Conservation (phyloP, 2,797 vertebrate genomes). For the Manis crassicaudata region DNA sequence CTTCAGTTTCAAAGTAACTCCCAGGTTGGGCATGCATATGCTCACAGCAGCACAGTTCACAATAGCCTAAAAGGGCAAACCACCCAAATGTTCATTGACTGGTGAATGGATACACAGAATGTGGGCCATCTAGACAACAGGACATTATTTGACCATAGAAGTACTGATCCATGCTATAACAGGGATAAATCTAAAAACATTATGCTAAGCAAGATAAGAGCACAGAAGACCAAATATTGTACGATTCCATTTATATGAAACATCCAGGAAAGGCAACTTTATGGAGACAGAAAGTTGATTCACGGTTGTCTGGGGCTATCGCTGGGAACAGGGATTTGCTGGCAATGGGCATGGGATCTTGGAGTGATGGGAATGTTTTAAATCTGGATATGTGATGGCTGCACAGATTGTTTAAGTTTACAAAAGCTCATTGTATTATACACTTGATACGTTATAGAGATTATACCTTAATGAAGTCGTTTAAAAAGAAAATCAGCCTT, state of each 20-base stretch:
- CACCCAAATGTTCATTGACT: accelerated
- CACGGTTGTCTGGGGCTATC: background rate
- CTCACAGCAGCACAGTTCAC: accelerated
- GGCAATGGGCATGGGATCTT: background rate
- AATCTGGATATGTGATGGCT: background rate
- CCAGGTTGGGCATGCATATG: accelerated
- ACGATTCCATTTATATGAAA: background rate
- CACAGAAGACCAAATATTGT: background rate
- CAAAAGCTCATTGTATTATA: background rate
- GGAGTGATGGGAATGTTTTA: background rate
- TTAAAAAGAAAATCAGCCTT: background rate
- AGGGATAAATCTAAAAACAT: background rate
- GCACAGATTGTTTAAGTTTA: background rate
- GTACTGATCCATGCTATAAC: accelerated
- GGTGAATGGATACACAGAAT: background rate
- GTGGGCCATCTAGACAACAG: accelerated
- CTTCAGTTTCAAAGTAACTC: background rate
- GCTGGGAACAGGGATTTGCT: background rate
- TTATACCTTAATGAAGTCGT: background rate
- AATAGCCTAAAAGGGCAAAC: accelerated
- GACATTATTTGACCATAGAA: background rate
- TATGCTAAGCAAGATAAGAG: background rate
- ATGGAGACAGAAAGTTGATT: background rate
- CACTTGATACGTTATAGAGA: background rate
- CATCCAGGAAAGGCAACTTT: background rate